Base-by-base conservation (phyloP, 2,888 invertebrate species). In the Camptogramma bilineatum region DNA sequence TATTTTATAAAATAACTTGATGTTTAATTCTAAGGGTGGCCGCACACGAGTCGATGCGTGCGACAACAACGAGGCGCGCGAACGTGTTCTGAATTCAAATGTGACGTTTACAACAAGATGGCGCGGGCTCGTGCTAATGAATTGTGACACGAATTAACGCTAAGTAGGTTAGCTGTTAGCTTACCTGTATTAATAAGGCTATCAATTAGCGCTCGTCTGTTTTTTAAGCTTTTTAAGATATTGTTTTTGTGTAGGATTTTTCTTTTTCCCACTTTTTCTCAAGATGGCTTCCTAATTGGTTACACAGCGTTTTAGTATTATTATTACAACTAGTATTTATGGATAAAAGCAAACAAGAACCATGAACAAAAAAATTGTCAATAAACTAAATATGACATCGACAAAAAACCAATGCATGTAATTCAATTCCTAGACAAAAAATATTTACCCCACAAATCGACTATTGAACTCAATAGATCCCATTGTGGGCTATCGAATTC, bases 61-160 rank as follows among this genome's bases (percentile, higher is more conserved):
- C 60, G 63, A 66, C 71, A 70, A 72, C 75, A 69, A 65, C 70
- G 66, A 58, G 76, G 68, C 73, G 69, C 73, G 73, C 73, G 82
- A 63, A 86, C 88, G 88, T 88, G 87, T 82, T 76, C 69, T 78
- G 87, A 83, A 88, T 88, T 74, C 72, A 79, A 89, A 88, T 87
- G 79, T 78, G 83, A 74, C 80, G 78, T 80, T 81, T 79, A 78
- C 70, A 71, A 52, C 80, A 81, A 83, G 80, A 80, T 80, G 83
- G 81, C 81, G 62, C 70, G 63, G 63, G 74, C 65, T 67, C 74
- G 73, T 75, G 81, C 79, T 82, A 84, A 85, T 83, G 82, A 83
- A 80, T 74, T 74, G 76, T 77, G 78, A 77, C 82, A 75, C 72
- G 73, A 73, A 78, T 76, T 79, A 77, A 73, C 78, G 69, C 69